Evolutionary conservation across 2,113 vertebrate genomes (phyloP).

Genomic region (Xenopus tropicalis): UCB_Xtro_10.0 CM004443.2:49664001-49664500

Average conservation of each 20-base stretch:
- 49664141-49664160: neutral
- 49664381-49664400: too few species aligned
- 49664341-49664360: neutral
- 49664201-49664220: neutral
- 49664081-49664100: neutral
- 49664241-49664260: constrained; percentile 2
- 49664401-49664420: too few species aligned
- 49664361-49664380: neutral
- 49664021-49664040: too few species aligned
- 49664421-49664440: too few species aligned
- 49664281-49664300: constrained; percentile 6
- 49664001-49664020: too few species aligned
- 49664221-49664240: neutral
- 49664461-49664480: too few species aligned
- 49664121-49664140: neutral
- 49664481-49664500: too few species aligned
- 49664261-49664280: constrained; percentile 5
- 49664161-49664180: neutral
- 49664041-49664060: too few species aligned
- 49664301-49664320: neutral
- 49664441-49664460: too few species aligned
- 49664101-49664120: constrained; percentile 1
- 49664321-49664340: neutral
- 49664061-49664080: neutral
- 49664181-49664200: neutral